Evolutionary conservation across 2,113 vertebrate species (phyloP).

Genomic region (Daphoenositta chrysoptera): DNA sequence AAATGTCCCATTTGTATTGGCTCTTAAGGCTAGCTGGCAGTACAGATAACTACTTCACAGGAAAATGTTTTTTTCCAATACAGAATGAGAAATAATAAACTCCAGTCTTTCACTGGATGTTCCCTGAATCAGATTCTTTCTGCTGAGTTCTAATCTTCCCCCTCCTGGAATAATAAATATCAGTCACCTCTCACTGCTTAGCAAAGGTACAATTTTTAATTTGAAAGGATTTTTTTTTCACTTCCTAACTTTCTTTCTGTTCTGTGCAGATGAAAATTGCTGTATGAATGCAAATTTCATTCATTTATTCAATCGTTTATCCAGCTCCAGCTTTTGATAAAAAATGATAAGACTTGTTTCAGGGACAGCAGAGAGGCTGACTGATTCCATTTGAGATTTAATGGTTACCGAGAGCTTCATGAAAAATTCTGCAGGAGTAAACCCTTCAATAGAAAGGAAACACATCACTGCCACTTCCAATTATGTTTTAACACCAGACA

Average conservation of each 20-base stretch:
- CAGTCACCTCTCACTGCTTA: neutral
- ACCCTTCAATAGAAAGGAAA: neutral
- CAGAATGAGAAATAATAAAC: neutral
- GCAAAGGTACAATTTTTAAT: neutral
- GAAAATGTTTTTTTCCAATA: neutral
- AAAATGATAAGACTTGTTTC: neutral
- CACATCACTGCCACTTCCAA: neutral
- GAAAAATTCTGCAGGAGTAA: neutral
- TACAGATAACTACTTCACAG: neutral
- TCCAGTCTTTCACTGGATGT: neutral
- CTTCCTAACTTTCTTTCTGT: neutral
- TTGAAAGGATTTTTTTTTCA: neutral
- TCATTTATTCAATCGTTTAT: conserved; percentile 1
- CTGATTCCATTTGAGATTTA: conserved; percentile 16
- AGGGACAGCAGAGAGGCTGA: neutral
- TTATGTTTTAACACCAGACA: neutral
- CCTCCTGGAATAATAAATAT: neutral
- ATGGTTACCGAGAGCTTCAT: neutral
- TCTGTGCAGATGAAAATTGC: neutral
- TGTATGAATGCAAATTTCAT: conserved; percentile 28
- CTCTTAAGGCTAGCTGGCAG: neutral
- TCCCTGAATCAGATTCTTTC: neutral
- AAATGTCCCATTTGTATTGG: neutral
- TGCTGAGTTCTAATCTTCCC: neutral
- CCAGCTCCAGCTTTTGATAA: conserved; percentile 15